Evolutionary conservation across 2,113 vertebrate genomes (phyloP).

Genomic region (Thermophis baileyi): DNA sequence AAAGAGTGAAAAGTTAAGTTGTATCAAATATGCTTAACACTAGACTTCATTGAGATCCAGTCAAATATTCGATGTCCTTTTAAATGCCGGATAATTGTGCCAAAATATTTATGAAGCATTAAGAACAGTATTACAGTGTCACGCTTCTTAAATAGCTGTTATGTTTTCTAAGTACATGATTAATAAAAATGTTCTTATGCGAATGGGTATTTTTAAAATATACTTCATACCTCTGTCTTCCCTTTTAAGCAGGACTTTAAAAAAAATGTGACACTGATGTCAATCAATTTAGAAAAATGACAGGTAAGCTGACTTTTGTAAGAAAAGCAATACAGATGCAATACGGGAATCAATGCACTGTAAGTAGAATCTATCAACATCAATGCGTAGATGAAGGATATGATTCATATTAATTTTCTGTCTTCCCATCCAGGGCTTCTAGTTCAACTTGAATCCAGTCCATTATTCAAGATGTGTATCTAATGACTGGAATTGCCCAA

Average conservation of each 20-base stretch:
- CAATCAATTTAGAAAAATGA: background rate
- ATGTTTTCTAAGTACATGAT: background rate
- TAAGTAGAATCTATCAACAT: background rate
- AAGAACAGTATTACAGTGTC: background rate
- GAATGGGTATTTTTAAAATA: background rate
- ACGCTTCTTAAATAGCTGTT: background rate
- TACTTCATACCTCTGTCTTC: background rate
- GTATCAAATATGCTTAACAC: slow-evolving; percentile 19
- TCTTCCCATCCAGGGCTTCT: background rate
- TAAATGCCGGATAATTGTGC: slow-evolving; percentile 40
- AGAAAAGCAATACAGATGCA: background rate
- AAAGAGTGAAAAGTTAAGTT: slow-evolving; percentile 36
- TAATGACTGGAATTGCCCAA: background rate
- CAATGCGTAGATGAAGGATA: background rate
- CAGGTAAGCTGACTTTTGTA: background rate
- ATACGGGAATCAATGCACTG: background rate
- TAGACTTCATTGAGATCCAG: slow-evolving; percentile 32
- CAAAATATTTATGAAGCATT: slow-evolving; percentile 38
- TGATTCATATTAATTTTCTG: background rate
- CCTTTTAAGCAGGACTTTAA: background rate
- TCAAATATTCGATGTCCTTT: slow-evolving; percentile 16
- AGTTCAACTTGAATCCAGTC: background rate
- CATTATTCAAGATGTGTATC: background rate
- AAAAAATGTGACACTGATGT: background rate
- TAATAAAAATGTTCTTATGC: background rate